These are phyloP conservation scores for Acanthacorydalis orientalis DNA, from an alignment of 2,888 invertebrate genomes.

Conservation along the genomic window DNA sequence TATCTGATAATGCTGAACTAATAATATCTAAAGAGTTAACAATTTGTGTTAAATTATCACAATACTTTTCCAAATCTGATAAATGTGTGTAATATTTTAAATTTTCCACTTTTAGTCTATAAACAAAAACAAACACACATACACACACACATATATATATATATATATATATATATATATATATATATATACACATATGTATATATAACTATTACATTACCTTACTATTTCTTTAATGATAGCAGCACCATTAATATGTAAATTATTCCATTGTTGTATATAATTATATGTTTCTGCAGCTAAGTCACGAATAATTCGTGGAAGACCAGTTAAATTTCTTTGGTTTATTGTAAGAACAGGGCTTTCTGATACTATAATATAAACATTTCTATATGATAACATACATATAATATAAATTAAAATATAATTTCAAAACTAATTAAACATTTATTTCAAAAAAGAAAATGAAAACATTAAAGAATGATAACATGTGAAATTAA, in stretches of 20 bases:
- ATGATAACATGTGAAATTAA: too few relatives aligned
- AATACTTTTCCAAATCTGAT: slow-evolving; percentile 12
- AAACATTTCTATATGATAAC: background rate
- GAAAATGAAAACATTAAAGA: too few relatives aligned
- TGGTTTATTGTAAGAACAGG: slow-evolving; percentile 21
- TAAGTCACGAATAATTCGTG: slow-evolving; percentile 34
- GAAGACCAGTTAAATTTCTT: slow-evolving; percentile 36
- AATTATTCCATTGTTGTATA: slow-evolving; percentile 33
- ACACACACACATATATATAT: background rate
- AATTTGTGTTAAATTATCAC: slow-evolving; percentile 15
- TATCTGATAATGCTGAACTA: slow-evolving; percentile 15
- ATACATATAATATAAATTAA: too few relatives aligned
- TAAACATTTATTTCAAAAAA: too few relatives aligned
- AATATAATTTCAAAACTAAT: too few relatives aligned
- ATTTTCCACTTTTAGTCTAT: background rate
- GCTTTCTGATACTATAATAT: slow-evolving; percentile 23
- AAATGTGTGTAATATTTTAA: slow-evolving; percentile 1
- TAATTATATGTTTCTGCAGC: slow-evolving; percentile 34
- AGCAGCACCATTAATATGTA: slow-evolving; percentile 26
- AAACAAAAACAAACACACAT: background rate
- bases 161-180: too few relatives aligned
- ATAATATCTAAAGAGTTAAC: slow-evolving; percentile 15
- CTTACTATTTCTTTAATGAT: slow-evolving; percentile 24
- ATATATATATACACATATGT: too few relatives aligned
- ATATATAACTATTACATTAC: background rate